phyloP scores from a whole-genome alignment of 2,113 vertebrate species.

The Phrynosoma blainvillii region DNA sequence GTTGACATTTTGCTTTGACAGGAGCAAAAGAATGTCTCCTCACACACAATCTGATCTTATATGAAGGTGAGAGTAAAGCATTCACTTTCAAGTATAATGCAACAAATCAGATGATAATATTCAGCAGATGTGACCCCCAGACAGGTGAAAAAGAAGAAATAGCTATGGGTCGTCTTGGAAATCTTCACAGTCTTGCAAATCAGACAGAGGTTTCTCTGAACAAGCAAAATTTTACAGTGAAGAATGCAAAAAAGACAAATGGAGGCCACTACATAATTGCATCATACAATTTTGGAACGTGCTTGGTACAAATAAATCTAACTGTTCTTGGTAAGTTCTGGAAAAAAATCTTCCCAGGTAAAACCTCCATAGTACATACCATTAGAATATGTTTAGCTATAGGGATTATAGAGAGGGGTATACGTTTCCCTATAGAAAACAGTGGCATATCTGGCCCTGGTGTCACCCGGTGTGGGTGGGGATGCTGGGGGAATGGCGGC shows the following conservation, averaged over 20 bases:
- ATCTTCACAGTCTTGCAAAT: rapidly evolving
- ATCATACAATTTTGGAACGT: rapidly evolving
- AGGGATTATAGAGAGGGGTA: too few relatives aligned
- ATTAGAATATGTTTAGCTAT: neutral
- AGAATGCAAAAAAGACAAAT: neutral
- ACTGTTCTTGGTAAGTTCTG: neutral
- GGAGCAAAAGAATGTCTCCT: neutral
- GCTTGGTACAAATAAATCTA: neutral
- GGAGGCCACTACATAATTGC: neutral
- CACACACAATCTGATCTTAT: too few relatives aligned
- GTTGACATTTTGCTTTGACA: neutral
- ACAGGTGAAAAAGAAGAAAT: too few relatives aligned
- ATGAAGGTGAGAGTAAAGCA: neutral
- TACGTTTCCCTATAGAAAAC: too few relatives aligned
- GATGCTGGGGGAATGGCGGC: too few relatives aligned
- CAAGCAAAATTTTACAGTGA: neutral
- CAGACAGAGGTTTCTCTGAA: neutral
- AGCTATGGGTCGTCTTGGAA: rapidly evolving
- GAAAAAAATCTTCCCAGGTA: neutral
- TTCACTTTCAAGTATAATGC: neutral
- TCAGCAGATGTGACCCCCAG: neutral
- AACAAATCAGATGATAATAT: neutral
- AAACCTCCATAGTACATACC: neutral
- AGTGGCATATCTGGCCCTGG: too few relatives aligned
- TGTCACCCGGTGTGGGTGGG: too few relatives aligned